Percentiles rank a stretch among this genome's conserved stretches.
Evolutionary conservation across 1,140 invertebrate species (phyloP).

Genomic region (Thaumatotibia leucotreta): DNA sequence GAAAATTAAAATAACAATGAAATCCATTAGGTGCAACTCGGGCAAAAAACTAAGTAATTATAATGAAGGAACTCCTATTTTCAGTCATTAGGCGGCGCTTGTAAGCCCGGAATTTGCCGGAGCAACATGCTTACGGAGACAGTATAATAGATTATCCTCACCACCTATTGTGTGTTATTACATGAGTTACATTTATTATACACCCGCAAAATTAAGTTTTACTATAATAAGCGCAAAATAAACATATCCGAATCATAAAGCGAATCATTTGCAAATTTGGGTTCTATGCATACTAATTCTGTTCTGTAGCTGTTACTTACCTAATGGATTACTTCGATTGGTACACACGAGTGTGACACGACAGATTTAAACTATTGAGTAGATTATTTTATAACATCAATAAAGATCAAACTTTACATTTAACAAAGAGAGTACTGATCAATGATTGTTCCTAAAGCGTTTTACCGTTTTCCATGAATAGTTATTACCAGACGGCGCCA

Average conservation of each 20-base stretch:
- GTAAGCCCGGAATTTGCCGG: slow-evolving; percentile 20
- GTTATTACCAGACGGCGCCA: neutral
- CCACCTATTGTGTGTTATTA: neutral
- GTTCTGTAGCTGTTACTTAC: no score
- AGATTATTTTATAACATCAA: no score
- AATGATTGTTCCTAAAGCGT: neutral
- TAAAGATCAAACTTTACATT: no score
- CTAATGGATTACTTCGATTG: no score
- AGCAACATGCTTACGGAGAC: neutral
- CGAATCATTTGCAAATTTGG: no score
- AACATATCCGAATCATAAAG: no score
- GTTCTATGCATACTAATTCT: no score
- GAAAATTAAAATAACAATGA: slow-evolving; percentile 36
- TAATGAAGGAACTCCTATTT: slow-evolving; percentile 36
- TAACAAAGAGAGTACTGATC: no score
- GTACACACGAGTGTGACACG: no score
- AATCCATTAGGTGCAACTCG: slow-evolving; percentile 32
- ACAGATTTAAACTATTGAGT: no score
- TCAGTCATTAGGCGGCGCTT: slow-evolving; percentile 36
- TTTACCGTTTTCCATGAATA: neutral
- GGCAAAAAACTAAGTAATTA: slow-evolving; percentile 43
- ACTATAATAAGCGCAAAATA: no score
- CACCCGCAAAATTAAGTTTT: neutral
- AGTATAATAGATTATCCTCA: neutral
- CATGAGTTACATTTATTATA: neutral